Evolutionary conservation across 2,113 vertebrate species (phyloP).

Genomic region (Syrmaticus mikado): DNA sequence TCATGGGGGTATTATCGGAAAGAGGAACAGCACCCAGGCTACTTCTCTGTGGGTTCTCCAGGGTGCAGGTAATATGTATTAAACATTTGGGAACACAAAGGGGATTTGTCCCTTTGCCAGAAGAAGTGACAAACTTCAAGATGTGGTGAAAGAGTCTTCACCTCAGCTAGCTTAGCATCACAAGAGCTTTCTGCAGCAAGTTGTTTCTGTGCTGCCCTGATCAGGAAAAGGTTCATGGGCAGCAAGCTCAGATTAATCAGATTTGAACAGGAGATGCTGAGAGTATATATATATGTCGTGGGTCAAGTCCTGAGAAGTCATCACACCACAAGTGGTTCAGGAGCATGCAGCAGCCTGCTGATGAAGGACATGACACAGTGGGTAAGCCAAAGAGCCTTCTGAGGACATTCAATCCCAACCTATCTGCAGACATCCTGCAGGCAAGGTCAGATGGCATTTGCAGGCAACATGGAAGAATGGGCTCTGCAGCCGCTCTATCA

Average conservation of each 20-base stretch:
- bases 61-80: rapidly evolving
- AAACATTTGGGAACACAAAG: background rate
- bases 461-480: background rate
- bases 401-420: background rate
- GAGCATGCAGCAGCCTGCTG: rapidly evolving
- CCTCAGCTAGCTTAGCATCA: background rate
- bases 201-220: background rate
- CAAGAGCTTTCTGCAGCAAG: background rate
- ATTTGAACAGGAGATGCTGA: background rate
- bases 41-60: background rate
- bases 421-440: background rate
- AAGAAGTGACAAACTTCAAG: background rate
- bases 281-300: background rate
- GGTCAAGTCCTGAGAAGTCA: background rate
- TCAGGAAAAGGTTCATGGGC: rapidly evolving
- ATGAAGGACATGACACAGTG: background rate
- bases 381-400: background rate
- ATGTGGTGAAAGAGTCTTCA: background rate
- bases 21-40: rapidly evolving
- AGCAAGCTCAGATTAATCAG: background rate
- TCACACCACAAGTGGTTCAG: rapidly evolving
- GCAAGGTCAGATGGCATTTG: background rate
- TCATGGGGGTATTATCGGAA: background rate
- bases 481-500: background rate
- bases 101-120: background rate